Base-by-base conservation (phyloP, 2,888 invertebrate genomes). In the Asteroscopus sphinx region DNA sequence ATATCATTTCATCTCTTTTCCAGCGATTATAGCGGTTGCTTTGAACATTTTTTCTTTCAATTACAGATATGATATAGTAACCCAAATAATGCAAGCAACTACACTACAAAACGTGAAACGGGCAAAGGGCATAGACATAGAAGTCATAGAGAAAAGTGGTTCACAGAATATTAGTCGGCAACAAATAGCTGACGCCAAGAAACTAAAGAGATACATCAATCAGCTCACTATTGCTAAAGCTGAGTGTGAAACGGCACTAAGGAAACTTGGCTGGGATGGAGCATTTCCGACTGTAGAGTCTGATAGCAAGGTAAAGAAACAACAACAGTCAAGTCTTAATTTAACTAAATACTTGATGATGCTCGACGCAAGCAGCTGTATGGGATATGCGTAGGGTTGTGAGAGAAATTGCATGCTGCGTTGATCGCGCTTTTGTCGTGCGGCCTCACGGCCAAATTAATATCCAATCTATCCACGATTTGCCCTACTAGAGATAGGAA, bases 51-150 rank as follows among this genome's bases (percentile, higher is more conserved):
- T 21, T 21, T 21, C 3, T 21, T 21, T 21, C 21, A 16, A 45
- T 65, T 81, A 39, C 81, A 97, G 97, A 70, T 97, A 97, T 78
- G 97, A 97, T 79, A 98, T 98, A 72, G 97, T 98, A 4, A 97
- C 97, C 39, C 98, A 98, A 94, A 97, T 98, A 76, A 98, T 98
- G 97, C 98, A 98, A 95, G 98, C 98, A 0, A 98, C 98, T 12
- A 98, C 98, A 0, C 95, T 98, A 70, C 98, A 98, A 90, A 98
- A 98, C 84, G 95, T 98, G 61, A 98, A 98, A 90, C 95, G 98
- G 76, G 96, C 97, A 5, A 97, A 97, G 92, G 98, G 97, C 40
- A 93, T 96, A 33, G 96, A 97, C 80, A 93, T 95, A 35, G 97
- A 97, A 70, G 82, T 89, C 0, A 89, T 87, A 28, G 94, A 95